Conservation (phyloP, 2,113 vertebrate genomes). For the Vulpes ferrilata region DNA sequence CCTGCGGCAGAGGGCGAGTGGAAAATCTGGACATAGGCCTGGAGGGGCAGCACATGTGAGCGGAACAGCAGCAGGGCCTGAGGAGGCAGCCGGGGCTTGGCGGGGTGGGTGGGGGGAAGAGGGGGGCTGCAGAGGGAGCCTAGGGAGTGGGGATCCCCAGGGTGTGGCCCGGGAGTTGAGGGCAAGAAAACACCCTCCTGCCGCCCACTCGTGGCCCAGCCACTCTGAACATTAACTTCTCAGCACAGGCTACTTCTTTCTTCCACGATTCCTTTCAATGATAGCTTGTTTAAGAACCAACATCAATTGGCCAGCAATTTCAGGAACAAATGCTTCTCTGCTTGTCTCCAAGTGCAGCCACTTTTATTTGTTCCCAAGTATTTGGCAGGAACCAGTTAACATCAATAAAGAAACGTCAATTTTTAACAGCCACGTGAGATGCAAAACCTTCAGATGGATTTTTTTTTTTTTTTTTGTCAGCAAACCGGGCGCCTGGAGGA, state of each 20-base stretch:
- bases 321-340: slow-evolving; percentile 61
- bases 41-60: background rate
- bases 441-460: slow-evolving; percentile 83
- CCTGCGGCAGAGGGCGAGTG: background rate
- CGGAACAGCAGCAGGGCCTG: background rate
- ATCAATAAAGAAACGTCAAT: slow-evolving; percentile 86
- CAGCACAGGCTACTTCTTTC: slow-evolving; percentile 1
- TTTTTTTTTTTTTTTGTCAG: slow-evolving; percentile 63
- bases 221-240: slow-evolving; percentile 27
- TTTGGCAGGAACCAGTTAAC: slow-evolving; percentile 81
- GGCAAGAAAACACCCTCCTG: background rate
- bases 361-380: slow-evolving; percentile 84
- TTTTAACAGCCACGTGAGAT: slow-evolving; percentile 85
- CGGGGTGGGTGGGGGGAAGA: no score
- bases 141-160: background rate
- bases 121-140: fast-evolving
- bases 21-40: background rate
- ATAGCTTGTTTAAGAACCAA: slow-evolving; percentile 72
- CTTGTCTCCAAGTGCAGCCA: slow-evolving; percentile 75
- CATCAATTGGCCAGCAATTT: slow-evolving; percentile 70
- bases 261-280: slow-evolving; percentile 47
- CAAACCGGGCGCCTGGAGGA: slow-evolving; percentile 75
- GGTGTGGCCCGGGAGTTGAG: background rate
- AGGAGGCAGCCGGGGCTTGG: background rate
- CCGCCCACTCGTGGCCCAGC: background rate